Base-by-base conservation (phyloP, 2,113 vertebrate species). In the Isurus oxyrinchus region DNA sequence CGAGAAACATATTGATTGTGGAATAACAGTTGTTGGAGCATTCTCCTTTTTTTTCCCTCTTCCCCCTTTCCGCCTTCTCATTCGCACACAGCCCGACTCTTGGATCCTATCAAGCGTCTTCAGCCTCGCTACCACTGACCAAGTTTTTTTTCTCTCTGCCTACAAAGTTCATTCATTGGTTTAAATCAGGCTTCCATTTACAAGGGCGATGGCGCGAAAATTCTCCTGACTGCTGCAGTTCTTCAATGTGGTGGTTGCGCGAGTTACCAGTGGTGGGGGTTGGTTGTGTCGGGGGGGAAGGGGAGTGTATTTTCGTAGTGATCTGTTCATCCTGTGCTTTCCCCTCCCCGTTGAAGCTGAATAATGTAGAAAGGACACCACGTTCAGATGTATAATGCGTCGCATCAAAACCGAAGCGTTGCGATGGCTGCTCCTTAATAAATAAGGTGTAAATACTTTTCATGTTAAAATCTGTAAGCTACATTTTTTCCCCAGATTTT, bases 131-230 rank as follows among this genome's bases (percentile, higher is more conserved):
- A 66, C 90, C 90, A 66, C 66, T 94, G 90, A 66, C 59, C 57
- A 61, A 94, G 59, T 94, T 94, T 63, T 93, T 63, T 93, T 23
- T 27, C 27, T 13, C 86, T 57, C 31, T 63, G 90, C 90, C 59
- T 66, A 59, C 31, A 23, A 61, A 63, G 63, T 94, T 94, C 90
- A 94, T 94, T 94, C 90, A 94, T 94, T 94, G 90, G 90, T 63
- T 94, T 94, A 94, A 44, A 61, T 94, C 59, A 94, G 16, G n/a
- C 90, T 94, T 59, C 90, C 90, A 63, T 94, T 21, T 63, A 94
- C 90, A 63, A 94, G 90, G 40, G 35, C 59, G 59, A 94, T 94
- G 90, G 90, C 90, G 90, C 90, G 90, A 94, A 94, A 94, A 63
- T 40, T 94, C 59, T n/a, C 90, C 59, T n/a, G 90, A 7, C 57